Evolutionary conservation across 2,888 invertebrate species (phyloP).

Genomic region (Prosopocoilus inquinatus): DNA sequence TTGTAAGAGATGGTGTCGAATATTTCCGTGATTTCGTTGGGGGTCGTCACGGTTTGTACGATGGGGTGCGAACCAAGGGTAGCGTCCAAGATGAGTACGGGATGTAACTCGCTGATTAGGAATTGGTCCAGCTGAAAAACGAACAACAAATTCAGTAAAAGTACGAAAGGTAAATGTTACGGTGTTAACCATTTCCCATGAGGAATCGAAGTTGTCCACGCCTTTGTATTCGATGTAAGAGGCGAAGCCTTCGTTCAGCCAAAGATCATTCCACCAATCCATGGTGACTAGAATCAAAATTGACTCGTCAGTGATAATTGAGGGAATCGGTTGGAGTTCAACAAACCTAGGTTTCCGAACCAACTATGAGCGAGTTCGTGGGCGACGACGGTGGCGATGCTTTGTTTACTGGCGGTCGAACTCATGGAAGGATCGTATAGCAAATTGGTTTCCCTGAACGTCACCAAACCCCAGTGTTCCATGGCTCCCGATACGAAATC

Average conservation of each 20-base stretch:
- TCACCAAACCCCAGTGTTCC: constrained; percentile 95
- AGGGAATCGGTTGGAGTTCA: background rate
- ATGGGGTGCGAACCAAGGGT: constrained; percentile 87
- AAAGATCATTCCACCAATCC: constrained; percentile 91
- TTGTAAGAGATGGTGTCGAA: constrained; percentile 90
- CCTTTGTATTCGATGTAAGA: constrained; percentile 85
- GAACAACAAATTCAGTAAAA: background rate
- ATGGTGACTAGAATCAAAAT: constrained; percentile 69
- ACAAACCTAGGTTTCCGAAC: constrained; percentile 82
- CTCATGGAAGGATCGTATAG: constrained; percentile 73
- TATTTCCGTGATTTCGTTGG: constrained; percentile 86
- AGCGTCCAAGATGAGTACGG: constrained; percentile 72
- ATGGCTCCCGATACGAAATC: constrained; percentile 92
- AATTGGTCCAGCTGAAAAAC: constrained; percentile 72
- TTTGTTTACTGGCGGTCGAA: constrained; percentile 73
- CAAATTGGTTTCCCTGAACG: constrained; percentile 83
- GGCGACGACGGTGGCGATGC: constrained; percentile 78
- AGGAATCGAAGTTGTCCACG: constrained; percentile 65
- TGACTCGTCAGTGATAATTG: background rate
- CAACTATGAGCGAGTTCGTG: constrained; percentile 96
- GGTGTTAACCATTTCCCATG: constrained; percentile 72
- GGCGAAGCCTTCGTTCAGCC: constrained; percentile 94
- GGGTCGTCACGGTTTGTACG: constrained; percentile 78
- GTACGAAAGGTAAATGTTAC: too few species aligned
- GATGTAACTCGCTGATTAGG: constrained; percentile 67